These are phyloP conservation scores for Petrolisthes manimaculis DNA, from an alignment of 2,888 invertebrate species.

Conservation along the genomic window DNA sequence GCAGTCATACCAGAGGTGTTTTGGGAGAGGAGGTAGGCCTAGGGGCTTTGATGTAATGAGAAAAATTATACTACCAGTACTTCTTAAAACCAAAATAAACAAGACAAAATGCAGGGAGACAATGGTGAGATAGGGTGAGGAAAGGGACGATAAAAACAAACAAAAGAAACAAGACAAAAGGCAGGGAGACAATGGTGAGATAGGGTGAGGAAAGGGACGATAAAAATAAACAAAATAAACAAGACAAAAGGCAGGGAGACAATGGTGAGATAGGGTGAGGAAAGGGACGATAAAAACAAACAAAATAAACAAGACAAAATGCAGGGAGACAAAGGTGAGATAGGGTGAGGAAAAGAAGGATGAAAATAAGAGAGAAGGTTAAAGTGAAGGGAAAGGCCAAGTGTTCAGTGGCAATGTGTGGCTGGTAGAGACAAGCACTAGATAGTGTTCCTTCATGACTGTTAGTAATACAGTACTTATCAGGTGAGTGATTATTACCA, in stretches of 20 bases:
- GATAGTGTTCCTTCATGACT: no score
- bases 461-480: no score
- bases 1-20: no score
- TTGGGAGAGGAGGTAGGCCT: no score
- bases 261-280: neutral
- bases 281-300: neutral
- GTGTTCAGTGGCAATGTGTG: no score
- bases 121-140: neutral
- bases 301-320: neutral
- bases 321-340: neutral
- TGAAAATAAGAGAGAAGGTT: neutral
- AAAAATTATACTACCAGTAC: neutral
- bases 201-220: neutral
- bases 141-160: neutral
- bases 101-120: neutral
- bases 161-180: neutral
- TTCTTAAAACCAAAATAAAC: neutral
- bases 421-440: no score
- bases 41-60: neutral
- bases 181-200: neutral
- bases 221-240: neutral
- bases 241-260: neutral
- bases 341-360: neutral
- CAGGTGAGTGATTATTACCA: no score
- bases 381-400: no score